Base-by-base conservation (phyloP, 2,113 vertebrate genomes). In the Sinocyclocheilus anshuiensis region DNA sequence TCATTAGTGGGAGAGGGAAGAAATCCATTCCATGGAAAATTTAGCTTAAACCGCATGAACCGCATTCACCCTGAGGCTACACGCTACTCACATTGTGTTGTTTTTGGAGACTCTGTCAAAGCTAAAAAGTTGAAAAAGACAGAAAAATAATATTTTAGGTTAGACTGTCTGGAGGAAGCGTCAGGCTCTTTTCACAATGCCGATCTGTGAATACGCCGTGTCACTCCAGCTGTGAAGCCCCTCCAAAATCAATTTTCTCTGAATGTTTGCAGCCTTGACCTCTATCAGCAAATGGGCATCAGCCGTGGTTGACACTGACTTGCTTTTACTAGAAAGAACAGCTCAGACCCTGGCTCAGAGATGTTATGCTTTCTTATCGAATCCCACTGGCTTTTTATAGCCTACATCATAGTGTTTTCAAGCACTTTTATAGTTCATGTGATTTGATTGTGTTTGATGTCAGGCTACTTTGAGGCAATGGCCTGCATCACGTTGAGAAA, bases 81-180 rank as follows among this genome's bases (percentile, higher is more conserved):
- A 74, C 76, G 69, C 81, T 15, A 42, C 78, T 90, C 80, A 55
- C 78, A 53, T 87, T 36, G 88, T 89, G 85, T 88, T 86, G 88
- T 92, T 90, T 92, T 75, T 91, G 91, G 42, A 92, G 36, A 89
- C 88, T 87, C 90, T 88, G 83, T 89, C 87, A 72, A 50, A 50
- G 20, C 45, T 26, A 18, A 29, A 59, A 72, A 55, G 48, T 3
- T 55, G 29, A n/a, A 26, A 55, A 74, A 39, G 10, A 48, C 45
- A 48, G 45, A 12, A 48, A 45, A 77, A 71, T 24, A 24, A 48
- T 48, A 59, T 77, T 53, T 50, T 76, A 67, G 69, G 77, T 39
- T 20, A 59, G 76, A 80, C 76, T 67, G 71, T 72, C 12, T 24
- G 26, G 10, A 45, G 6, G 18, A 59, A 24, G 33, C 48, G 16